phyloP scores from a whole-genome alignment of 53 echinoderm and acorn worm species.

The Hippasteria phrygiana region DNA sequence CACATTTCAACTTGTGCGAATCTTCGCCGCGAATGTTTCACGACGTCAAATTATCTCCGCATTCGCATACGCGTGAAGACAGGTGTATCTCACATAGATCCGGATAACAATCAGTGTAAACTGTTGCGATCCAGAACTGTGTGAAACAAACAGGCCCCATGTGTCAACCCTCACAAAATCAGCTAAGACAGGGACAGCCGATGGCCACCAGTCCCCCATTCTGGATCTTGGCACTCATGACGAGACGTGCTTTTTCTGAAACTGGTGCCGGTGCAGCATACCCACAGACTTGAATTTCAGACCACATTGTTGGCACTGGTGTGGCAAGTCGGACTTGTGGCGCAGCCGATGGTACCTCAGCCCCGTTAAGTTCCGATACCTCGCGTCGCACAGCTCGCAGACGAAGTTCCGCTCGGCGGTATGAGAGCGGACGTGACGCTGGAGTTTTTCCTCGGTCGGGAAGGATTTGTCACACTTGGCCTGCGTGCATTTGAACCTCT shows the following conservation, averaged over 20 bases:
- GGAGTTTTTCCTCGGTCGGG: constrained; percentile 37
- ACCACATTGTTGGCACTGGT: constrained; percentile 77
- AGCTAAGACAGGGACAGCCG: too few species aligned
- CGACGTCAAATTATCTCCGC: too few species aligned
- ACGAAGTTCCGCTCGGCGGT: constrained; percentile 59
- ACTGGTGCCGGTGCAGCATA: constrained; percentile 77
- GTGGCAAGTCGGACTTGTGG: constrained; percentile 69
- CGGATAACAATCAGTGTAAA: too few species aligned
- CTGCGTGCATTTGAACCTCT: constrained; percentile 39
- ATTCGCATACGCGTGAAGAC: too few species aligned
- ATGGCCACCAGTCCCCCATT: too few species aligned
- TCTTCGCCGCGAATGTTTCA: too few species aligned
- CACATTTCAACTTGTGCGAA: too few species aligned
- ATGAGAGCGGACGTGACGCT: constrained; percentile 24
- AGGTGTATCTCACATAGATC: too few species aligned
- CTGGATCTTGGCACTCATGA: not conserved
- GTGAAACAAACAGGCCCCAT: too few species aligned
- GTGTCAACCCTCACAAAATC: too few species aligned
- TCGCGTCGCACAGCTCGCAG: constrained; percentile 74
- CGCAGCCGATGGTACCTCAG: constrained; percentile 70
- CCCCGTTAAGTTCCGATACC: constrained; percentile 69
- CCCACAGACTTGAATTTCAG: constrained; percentile 81
- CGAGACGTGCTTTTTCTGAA: constrained; percentile 75
- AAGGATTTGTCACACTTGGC: constrained; percentile 40
- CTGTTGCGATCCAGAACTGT: too few species aligned